Percentiles rank a stretch among this genome's conserved stretches.
These are phyloP conservation scores for Meghimatium bilineatum DNA, from an alignment of 2,888 invertebrate genomes.

Conservation along the genomic window DNA sequence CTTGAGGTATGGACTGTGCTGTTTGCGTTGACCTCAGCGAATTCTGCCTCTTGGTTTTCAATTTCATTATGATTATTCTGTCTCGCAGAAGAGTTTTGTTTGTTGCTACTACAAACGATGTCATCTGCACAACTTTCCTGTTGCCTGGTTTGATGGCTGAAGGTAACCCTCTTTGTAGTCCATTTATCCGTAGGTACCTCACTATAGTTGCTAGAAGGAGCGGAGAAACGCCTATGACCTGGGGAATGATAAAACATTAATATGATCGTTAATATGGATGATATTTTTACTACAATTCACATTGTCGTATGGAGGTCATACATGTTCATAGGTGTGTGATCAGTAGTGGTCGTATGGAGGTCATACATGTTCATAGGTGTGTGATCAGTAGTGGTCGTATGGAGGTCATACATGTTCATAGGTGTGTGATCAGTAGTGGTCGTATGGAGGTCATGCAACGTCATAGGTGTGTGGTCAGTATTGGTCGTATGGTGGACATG, in stretches of 20 bases:
- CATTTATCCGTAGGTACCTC: slow-evolving; percentile 32
- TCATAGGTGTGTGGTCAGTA: no score
- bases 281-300: no score
- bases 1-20: not conserved
- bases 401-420: no score
- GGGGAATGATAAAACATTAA: not conserved
- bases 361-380: no score
- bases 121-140: not conserved
- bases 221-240: slow-evolving; percentile 25
- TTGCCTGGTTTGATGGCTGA: not conserved
- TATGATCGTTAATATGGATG: not conserved
- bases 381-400: no score
- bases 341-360: no score
- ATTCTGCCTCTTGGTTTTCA: slow-evolving; percentile 21
- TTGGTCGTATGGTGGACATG: no score
- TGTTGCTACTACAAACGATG: no score
- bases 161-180: slow-evolving; percentile 19
- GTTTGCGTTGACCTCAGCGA: not conserved
- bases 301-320: no score
- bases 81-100: not conserved
- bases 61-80: not conserved
- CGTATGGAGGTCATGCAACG: no score
- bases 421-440: no score
- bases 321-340: no score
- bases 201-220: slow-evolving; percentile 22